Conservation (phyloP, 2,888 invertebrate species). For the Thyatira batis region DNA sequence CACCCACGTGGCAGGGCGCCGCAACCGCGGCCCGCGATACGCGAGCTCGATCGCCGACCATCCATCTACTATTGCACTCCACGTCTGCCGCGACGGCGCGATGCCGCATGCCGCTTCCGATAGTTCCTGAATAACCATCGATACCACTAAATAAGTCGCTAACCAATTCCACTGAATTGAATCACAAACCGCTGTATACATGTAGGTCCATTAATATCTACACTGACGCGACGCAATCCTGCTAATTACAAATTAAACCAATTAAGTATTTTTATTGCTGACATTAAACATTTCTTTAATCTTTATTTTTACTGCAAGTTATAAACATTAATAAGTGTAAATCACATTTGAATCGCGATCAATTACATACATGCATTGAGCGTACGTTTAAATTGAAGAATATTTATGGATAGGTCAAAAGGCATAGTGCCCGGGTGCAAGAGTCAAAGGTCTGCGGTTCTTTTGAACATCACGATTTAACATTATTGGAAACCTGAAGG, state of each 20-base stretch:
- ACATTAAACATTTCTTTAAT: background rate
- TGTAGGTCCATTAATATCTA: background rate
- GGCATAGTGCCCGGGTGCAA: background rate
- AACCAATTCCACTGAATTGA: background rate
- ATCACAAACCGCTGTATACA: background rate
- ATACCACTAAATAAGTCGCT: conserved; percentile 21
- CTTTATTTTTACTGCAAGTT: background rate
- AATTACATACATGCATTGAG: background rate
- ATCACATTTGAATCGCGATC: background rate
- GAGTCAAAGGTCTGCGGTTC: background rate
- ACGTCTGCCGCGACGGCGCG: conserved; percentile 18
- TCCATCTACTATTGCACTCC: conserved; percentile 25
- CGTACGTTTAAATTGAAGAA: background rate
- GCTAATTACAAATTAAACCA: background rate
- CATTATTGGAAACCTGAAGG: background rate
- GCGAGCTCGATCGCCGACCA: conserved; percentile 10
- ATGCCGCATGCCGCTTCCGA: conserved; percentile 23
- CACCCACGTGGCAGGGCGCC: conserved; percentile 79
- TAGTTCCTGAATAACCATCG: conserved; percentile 26
- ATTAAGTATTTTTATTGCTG: background rate
- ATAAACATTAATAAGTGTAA: background rate
- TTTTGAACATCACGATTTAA: background rate
- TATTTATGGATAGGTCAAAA: background rate
- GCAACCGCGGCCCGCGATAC: conserved; percentile 62
- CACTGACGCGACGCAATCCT: background rate